phyloP scores from a whole-genome alignment of 2,888 invertebrate genomes.

The Hesperia comma region DNA sequence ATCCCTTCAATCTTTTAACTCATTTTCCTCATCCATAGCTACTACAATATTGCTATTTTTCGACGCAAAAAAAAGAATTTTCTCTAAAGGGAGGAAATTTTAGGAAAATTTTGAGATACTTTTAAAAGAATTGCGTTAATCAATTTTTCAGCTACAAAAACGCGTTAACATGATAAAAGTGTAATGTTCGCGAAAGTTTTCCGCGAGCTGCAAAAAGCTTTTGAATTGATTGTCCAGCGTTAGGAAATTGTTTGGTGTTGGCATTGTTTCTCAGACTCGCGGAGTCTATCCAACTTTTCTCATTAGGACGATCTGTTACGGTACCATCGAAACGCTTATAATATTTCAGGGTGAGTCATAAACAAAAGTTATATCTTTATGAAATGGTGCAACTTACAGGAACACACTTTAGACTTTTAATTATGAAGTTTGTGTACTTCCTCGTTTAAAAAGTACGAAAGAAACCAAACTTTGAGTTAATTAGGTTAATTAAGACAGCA shows the following conservation, averaged over 20 bases:
- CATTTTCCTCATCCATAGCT: not conserved
- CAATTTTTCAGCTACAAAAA: constrained; percentile 53
- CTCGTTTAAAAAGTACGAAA: constrained; percentile 13
- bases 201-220: constrained; percentile 66
- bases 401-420: constrained; percentile 50
- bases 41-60: not conserved
- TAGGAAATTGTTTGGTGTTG: constrained; percentile 73
- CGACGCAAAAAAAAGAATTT: constrained; percentile 30
- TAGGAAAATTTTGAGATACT: constrained; percentile 31
- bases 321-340: constrained; percentile 62
- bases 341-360: constrained; percentile 49
- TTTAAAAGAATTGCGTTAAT: constrained; percentile 38
- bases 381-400: constrained; percentile 41
- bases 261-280: constrained; percentile 71
- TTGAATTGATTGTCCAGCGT: constrained; percentile 78
- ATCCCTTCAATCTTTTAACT: not conserved
- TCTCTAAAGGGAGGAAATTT: constrained; percentile 18
- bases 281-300: constrained; percentile 77
- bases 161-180: constrained; percentile 58
- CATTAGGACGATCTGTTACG: constrained; percentile 75
- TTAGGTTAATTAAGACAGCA: constrained; percentile 25
- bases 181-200: constrained; percentile 59
- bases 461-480: constrained; percentile 21
- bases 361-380: constrained; percentile 47
- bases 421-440: constrained; percentile 24